phyloP scores from a whole-genome alignment of 2,888 invertebrate genomes.

The Diabrotica balteata region DNA sequence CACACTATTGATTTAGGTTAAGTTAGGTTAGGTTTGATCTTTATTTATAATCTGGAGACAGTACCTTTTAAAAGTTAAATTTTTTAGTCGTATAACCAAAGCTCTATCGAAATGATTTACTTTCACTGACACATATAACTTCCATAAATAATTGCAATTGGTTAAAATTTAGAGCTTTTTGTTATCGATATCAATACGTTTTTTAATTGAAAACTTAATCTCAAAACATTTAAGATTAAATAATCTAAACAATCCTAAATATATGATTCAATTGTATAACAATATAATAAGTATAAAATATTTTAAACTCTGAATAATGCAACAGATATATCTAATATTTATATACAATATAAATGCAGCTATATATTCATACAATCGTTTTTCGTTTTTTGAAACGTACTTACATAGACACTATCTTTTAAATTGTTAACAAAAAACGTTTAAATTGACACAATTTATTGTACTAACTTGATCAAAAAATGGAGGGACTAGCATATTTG shows the following conservation, averaged over 20 bases:
- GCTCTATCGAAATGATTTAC: too few relatives aligned
- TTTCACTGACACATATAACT: too few relatives aligned
- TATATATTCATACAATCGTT: slow-evolving; percentile 22
- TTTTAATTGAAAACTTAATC: slow-evolving; percentile 21
- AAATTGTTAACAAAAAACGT: too few relatives aligned
- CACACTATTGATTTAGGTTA: too few relatives aligned
- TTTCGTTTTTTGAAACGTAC: slow-evolving; percentile 25
- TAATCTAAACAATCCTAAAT: slow-evolving; percentile 18
- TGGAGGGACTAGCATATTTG: too few relatives aligned
- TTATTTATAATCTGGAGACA: too few relatives aligned
- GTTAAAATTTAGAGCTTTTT: too few relatives aligned
- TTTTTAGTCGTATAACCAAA: too few relatives aligned
- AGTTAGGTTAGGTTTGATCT: too few relatives aligned
- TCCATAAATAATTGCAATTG: too few relatives aligned
- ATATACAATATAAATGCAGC: slow-evolving; percentile 40
- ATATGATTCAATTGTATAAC: slow-evolving; percentile 41
- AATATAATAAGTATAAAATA: slow-evolving; percentile 38
- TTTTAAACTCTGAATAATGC: slow-evolving; percentile 43
- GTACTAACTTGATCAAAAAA: too few relatives aligned
- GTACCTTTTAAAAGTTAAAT: too few relatives aligned
- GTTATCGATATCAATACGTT: neutral
- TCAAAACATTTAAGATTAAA: slow-evolving; percentile 26
- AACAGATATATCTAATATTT: slow-evolving; percentile 41
- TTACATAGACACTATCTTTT: neutral
- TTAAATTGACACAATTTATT: slow-evolving; percentile 4